Base-by-base conservation (phyloP, 2,797 vertebrate species). In the Atherinosoma microstoma region DNA sequence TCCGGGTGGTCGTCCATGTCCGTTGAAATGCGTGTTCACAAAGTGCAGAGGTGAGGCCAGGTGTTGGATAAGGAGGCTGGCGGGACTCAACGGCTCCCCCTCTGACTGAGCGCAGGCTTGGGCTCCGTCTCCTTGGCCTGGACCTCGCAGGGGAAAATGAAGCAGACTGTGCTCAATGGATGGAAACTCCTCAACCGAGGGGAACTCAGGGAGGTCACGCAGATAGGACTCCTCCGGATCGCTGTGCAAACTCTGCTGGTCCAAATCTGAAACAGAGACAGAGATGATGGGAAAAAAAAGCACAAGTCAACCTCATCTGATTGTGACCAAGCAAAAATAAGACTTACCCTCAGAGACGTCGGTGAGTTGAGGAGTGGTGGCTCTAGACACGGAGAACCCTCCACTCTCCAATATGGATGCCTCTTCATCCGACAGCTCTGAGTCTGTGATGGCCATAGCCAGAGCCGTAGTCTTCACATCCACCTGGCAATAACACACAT, bases 401-500 rank as follows among this genome's bases (percentile, higher is more conserved):
- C 97, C 98, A 0, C 97, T 99, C 89, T 99, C 98, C 89, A 99
- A 86, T 79, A 99, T 98, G 67, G 98, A 99, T 3, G 96, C 98
- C 82, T 99, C 98, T 72, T 99, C 98, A 42, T 99, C 98, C 0
- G 98, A 99, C 56, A 99, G 79, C 91, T 99, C 98, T 0, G 98
- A 99, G 94, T 99, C 98, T 0, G 98, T 99, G 89, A 99, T 99
- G 80, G 98, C 97, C 94, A 99, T 95, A 0, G 98, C 98, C 92
- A 99, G 83, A 0, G 98, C 97, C 1, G 98, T 98, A 64, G 98
- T 98, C 91, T 96, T 99, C 81, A 96, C 96, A 72, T 99, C 98
- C 92, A 99, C 96, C 98, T 99, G 92, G 3, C 2, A 20, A n/a
- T 0, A 71, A 0, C 27, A 45, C 0, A 0, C n/a, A 54, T 6